These are phyloP conservation scores for Holacanthus passer DNA, from an alignment of 2,113 vertebrate species.

Conservation along the genomic window DNA sequence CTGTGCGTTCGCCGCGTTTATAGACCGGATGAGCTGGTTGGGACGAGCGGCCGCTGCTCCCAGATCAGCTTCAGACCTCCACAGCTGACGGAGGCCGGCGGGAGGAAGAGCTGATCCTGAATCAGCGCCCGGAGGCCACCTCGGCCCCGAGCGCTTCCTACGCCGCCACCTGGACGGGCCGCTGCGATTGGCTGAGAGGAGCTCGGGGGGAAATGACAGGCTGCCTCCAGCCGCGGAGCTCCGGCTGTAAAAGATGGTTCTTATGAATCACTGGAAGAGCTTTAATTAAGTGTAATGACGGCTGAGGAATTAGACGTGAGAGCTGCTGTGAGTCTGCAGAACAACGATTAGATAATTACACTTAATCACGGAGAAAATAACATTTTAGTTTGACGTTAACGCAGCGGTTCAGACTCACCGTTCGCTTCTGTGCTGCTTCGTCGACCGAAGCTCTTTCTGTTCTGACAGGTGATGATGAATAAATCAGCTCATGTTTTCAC, in stretches of 20 bases:
- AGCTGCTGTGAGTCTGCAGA: conserved; percentile 37
- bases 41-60: conserved; percentile 12
- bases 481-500: background rate
- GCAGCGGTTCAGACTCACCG: conserved; percentile 2
- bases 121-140: conserved; percentile 43
- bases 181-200: conserved; percentile 74
- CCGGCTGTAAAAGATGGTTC: conserved; percentile 65
- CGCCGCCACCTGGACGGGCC: conserved; percentile 75
- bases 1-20: conserved; percentile 66
- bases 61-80: conserved; percentile 33
- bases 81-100: background rate
- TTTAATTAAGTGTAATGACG: conserved; percentile 77
- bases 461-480: background rate
- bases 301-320: conserved; percentile 49
- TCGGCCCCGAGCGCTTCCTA: conserved; percentile 52
- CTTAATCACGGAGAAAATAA: conserved; percentile 63
- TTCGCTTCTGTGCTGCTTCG: background rate
- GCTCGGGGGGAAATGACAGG: conserved; percentile 53
- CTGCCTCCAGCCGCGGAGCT: conserved; percentile 58
- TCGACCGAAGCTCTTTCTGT: background rate
- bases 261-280: conserved; percentile 71
- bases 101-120: conserved; percentile 48
- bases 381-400: conserved; percentile 23
- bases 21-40: conserved; percentile 81
- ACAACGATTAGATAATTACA: conserved; percentile 69